phyloP scores from a whole-genome alignment of 1,140 invertebrate genomes.

The Neoseiulus cucumeris region DNA sequence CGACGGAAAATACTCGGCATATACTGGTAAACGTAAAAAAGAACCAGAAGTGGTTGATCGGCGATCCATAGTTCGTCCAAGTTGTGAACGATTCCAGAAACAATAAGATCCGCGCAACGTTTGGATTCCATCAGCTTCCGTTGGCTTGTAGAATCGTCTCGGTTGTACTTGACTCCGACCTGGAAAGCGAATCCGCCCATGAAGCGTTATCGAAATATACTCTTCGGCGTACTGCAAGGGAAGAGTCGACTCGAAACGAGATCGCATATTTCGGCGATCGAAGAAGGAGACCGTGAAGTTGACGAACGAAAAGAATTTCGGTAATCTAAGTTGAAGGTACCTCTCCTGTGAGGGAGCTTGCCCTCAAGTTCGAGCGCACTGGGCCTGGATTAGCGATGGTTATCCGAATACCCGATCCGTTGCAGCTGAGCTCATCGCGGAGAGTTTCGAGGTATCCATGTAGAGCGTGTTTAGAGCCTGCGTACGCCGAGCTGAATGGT shows the following conservation, averaged over 20 bases:
- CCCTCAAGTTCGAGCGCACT: slow-evolving; percentile 45
- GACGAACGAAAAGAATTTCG: not conserved
- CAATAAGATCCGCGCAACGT: slow-evolving; percentile 47
- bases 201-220: not conserved
- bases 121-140: slow-evolving; percentile 42
- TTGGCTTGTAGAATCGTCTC: slow-evolving; percentile 19
- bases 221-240: no score
- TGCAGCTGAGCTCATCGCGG: slow-evolving; percentile 37
- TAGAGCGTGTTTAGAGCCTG: slow-evolving; percentile 54
- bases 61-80: slow-evolving; percentile 52
- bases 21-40: slow-evolving; percentile 43
- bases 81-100: slow-evolving; percentile 54
- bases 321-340: not conserved
- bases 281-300: not conserved
- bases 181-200: no score
- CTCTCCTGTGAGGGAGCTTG: slow-evolving; percentile 43
- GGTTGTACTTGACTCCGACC: slow-evolving; percentile 22
- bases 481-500: slow-evolving; percentile 36
- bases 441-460: slow-evolving; percentile 51
- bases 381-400: slow-evolving; percentile 55
- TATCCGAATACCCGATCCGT: slow-evolving; percentile 34
- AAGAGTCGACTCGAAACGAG: no score
- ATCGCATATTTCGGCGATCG: not conserved
- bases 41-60: slow-evolving; percentile 37
- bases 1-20: slow-evolving; percentile 30